Conservation (phyloP, 37 sponge, comb jelly and placozoan genomes). For the Chondrilla cf. caribensis region DNA sequence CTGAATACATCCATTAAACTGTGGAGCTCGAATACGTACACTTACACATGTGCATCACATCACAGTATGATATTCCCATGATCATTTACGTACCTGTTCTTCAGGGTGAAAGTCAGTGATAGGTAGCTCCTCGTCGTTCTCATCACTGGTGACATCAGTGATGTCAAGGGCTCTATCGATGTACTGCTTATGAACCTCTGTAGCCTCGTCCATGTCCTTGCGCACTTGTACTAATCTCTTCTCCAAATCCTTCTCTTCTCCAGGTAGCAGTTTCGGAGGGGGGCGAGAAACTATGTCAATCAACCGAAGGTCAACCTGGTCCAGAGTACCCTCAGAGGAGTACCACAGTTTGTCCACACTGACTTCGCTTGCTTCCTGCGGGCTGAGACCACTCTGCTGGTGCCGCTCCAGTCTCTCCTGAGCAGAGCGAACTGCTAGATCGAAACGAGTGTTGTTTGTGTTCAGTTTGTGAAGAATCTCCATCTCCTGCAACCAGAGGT, state of each 20-base stretch:
- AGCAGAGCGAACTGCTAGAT: constrained; percentile 14
- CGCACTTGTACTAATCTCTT: constrained; percentile 14
- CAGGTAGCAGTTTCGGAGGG: constrained; percentile 17
- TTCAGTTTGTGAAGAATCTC: constrained; percentile 42
- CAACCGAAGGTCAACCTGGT: constrained; percentile 19
- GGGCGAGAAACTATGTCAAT: background rate
- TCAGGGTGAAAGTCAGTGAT: constrained; percentile 9
- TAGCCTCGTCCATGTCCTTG: constrained; percentile 5
- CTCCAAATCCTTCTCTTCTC: constrained; percentile 4
- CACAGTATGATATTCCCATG: background rate
- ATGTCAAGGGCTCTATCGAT: constrained; percentile 16
- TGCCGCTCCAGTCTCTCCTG: constrained; percentile 15
- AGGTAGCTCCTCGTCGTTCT: constrained; percentile 12
- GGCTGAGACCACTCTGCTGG: background rate
- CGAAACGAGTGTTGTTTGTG: background rate
- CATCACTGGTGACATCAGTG: background rate
- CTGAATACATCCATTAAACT: no score
- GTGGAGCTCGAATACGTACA: no score
- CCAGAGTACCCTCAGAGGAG: background rate
- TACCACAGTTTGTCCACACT: background rate
- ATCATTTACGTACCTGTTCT: background rate
- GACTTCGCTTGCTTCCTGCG: background rate
- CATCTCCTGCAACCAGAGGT: constrained; percentile 47
- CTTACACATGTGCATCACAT: background rate
- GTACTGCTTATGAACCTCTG: background rate